phyloP scores from a whole-genome alignment of 1,140 invertebrate genomes.

The Cydia fagiglandana region DNA sequence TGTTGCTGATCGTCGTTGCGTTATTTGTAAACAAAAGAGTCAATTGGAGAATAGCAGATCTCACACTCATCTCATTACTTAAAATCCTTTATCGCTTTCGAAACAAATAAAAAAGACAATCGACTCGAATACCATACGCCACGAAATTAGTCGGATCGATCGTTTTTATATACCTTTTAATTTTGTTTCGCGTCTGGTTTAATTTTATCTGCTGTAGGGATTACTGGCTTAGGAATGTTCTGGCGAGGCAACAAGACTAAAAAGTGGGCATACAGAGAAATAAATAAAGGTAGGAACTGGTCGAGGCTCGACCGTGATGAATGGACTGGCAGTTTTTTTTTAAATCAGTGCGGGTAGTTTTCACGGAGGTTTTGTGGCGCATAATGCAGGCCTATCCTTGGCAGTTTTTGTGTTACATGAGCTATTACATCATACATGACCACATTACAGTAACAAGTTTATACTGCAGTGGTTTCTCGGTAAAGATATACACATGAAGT shows the following conservation, averaged over 20 bases:
- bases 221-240: slow-evolving; percentile 78
- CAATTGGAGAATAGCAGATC: slow-evolving; percentile 51
- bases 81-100: slow-evolving; percentile 49
- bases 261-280: slow-evolving; percentile 71
- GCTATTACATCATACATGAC: slow-evolving; percentile 17
- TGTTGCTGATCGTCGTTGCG: slow-evolving; percentile 31
- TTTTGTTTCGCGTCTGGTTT: slow-evolving; percentile 79
- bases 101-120: slow-evolving; percentile 56
- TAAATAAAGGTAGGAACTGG: slow-evolving; percentile 76
- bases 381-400: slow-evolving; percentile 34
- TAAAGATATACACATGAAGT: not conserved
- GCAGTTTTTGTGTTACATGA: slow-evolving; percentile 16
- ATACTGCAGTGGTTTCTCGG: not conserved
- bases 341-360: slow-evolving; percentile 56
- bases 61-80: slow-evolving; percentile 49
- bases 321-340: slow-evolving; percentile 67
- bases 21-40: slow-evolving; percentile 37
- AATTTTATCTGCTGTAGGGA: slow-evolving; percentile 77
- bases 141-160: slow-evolving; percentile 77
- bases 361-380: slow-evolving; percentile 50
- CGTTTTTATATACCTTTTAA: slow-evolving; percentile 77
- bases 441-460: slow-evolving; percentile 1
- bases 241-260: slow-evolving; percentile 67
- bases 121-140: slow-evolving; percentile 71
- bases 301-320: slow-evolving; percentile 65